Conservation (phyloP, 30 jellyfish, hydroid and myxozoan species). For the Clytia hemisphaerica region DNA sequence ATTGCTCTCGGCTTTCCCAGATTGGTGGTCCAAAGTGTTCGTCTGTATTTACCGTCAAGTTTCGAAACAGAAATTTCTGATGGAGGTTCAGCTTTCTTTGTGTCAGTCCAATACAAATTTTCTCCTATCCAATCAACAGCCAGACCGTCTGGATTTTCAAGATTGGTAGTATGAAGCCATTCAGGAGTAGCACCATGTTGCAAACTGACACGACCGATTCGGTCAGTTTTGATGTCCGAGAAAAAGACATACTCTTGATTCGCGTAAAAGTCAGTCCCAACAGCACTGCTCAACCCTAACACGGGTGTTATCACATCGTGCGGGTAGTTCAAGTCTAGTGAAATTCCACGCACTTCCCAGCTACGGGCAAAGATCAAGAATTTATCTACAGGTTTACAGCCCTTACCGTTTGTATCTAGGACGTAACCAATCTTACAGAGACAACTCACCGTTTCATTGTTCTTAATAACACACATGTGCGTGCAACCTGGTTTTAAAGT, state of each 20-base stretch:
- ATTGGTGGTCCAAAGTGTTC: conserved; percentile 34
- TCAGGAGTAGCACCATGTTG: conserved; percentile 38
- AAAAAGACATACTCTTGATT: conserved; percentile 47
- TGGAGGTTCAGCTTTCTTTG: conserved; percentile 35
- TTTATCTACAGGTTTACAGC: conserved; percentile 35
- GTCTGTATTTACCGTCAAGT: conserved; percentile 50
- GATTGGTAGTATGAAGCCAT: conserved; percentile 32
- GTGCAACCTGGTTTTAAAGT: conserved; percentile 36
- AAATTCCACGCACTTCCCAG: conserved; percentile 89
- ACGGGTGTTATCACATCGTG: conserved; percentile 70
- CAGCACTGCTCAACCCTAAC: conserved; percentile 82
- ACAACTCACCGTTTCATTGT: conserved; percentile 42
- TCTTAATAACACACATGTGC: conserved; percentile 73
- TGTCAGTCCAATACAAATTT: conserved; percentile 72
- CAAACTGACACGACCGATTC: conserved; percentile 64
- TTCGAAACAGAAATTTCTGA: conserved; percentile 71
- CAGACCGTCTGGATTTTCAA: conserved; percentile 88
- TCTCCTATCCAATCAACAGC: conserved; percentile 95
- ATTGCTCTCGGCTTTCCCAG: conserved; percentile 82
- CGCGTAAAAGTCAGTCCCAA: conserved; percentile 84
- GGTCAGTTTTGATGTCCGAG: conserved; percentile 62
- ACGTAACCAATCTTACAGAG: conserved; percentile 54
- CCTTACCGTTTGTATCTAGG: conserved; percentile 28
- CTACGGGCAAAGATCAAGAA: conserved; percentile 78
- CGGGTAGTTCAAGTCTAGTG: conserved; percentile 22